These are phyloP conservation scores for Oreochromis spilurus DNA, from an alignment of 2,113 vertebrate genomes.

Conservation along the genomic window DNA sequence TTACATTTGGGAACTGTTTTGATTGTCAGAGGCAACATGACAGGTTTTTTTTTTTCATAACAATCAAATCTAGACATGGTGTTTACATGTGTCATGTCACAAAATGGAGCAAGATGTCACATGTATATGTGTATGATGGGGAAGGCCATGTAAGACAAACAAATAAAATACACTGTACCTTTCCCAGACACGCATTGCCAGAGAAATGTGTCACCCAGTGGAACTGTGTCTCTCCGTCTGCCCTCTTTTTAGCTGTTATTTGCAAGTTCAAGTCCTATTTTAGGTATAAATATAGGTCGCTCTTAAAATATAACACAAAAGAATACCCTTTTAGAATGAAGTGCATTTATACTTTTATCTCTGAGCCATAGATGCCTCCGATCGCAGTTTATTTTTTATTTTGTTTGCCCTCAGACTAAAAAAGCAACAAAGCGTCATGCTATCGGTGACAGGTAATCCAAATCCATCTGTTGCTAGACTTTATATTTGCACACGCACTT, in stretches of 20 bases:
- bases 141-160: conserved; percentile 21
- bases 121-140: conserved; percentile 7
- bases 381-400: not conserved
- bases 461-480: conserved; percentile 15
- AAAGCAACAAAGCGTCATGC: not conserved
- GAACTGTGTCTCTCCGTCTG: conserved; percentile 31
- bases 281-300: conserved; percentile 44
- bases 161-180: conserved; percentile 3
- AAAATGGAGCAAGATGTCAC: conserved; percentile 26
- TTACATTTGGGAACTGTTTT: conserved; percentile 13
- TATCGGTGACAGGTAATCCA: not conserved
- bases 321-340: not conserved
- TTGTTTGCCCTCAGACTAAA: conserved; percentile 1
- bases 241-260: conserved; percentile 48
- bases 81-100: conserved; percentile 29
- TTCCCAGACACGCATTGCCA: conserved; percentile 13
- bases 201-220: conserved; percentile 22
- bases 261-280: conserved; percentile 42
- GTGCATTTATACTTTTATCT: conserved; percentile 12
- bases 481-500: not conserved
- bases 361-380: not conserved
- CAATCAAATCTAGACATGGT: conserved; percentile 3
- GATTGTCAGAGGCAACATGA: not conserved
- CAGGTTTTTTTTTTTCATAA: not conserved
- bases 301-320: conserved; percentile 39